Evolutionary conservation across 2,888 invertebrate genomes (phyloP), one percentile per base, ranked within the genome.

Genomic region (Pogonocherus hispidulus): DNA sequence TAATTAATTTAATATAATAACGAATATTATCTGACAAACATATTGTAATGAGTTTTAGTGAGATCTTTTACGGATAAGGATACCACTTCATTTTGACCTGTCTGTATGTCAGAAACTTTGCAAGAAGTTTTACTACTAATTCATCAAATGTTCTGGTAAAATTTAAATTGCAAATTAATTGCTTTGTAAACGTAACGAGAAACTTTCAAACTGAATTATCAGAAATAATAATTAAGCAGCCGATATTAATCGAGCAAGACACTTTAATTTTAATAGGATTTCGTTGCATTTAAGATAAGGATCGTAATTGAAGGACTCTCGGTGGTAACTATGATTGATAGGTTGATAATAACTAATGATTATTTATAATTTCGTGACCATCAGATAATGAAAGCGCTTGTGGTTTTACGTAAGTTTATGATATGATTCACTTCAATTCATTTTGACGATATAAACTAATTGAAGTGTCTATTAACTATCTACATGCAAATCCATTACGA

Each of bases 181-280:
- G 6, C 23, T 23, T 23, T 23, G 23, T 6, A 6, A 23, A 23
- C 23, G 23, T 4, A 23, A 23, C 23, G 6, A 27, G 3, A 27
- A 27, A 27, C 8, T 27, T 27, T 27, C 27, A 27, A n/a, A 27
- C 27, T 8, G 27, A 27, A 27, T 27, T 8, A 27, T 41, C n/a
- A 2, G 14, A 5, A 14, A 11, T 16, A 16, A 16, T 41, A 41
- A 41, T 41, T 41, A 41, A 41, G 16, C 11, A 32, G 32, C n/a
- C 41, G n/a, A 41, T 41, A 16, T 41, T 14, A 41, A 41, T 41
- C 41, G n/a, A 41, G 41, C 41, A 14, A 41, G 41, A 41, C 41
- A 16, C 41, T 41, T 41, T 41, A 41, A 41, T 41, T 41, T 41
- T 41, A 41, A 41, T 41, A 41, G 41, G 41, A n/a, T 41, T n/a